Evolutionary conservation across 2,113 vertebrate genomes (phyloP).

Genomic region (Dicerorhinus sumatrensis): DNA sequence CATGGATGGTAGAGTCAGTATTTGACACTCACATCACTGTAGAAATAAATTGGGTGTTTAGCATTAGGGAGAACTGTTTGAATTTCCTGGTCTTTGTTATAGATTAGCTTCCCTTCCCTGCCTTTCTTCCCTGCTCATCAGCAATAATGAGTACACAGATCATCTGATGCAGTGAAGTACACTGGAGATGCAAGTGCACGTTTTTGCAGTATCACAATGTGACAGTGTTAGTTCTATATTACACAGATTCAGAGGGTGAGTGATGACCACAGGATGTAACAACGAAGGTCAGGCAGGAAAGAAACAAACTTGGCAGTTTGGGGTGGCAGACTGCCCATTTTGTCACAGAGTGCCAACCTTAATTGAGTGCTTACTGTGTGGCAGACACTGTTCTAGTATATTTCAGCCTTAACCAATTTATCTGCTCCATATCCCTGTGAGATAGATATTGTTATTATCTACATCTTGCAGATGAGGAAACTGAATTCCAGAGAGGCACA

Average conservation of each 20-base stretch:
- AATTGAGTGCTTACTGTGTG: not conserved
- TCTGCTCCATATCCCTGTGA: not conserved
- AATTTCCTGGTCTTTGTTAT: not conserved
- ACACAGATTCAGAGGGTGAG: not conserved
- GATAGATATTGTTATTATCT: not conserved
- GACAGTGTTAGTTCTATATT: not conserved
- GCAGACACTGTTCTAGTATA: not conserved
- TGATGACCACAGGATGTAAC: not conserved
- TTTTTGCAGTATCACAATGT: not conserved
- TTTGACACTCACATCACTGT: not conserved
- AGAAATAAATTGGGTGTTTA: not conserved
- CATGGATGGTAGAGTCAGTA: not conserved
- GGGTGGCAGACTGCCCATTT: not conserved
- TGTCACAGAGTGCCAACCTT: not conserved
- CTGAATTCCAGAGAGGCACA: not conserved
- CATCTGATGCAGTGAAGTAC: not conserved
- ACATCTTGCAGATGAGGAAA: not conserved
- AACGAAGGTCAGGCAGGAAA: not conserved
- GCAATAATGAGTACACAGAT: too few relatives aligned
- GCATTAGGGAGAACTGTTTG: not conserved
- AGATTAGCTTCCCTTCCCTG: not conserved
- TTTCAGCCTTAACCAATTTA: not conserved
- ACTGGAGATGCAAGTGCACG: not conserved
- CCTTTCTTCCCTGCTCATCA: not conserved
- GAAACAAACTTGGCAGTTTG: not conserved